Conservation (phyloP, 1,140 invertebrate genomes). For the Drosophila auraria region DNA sequence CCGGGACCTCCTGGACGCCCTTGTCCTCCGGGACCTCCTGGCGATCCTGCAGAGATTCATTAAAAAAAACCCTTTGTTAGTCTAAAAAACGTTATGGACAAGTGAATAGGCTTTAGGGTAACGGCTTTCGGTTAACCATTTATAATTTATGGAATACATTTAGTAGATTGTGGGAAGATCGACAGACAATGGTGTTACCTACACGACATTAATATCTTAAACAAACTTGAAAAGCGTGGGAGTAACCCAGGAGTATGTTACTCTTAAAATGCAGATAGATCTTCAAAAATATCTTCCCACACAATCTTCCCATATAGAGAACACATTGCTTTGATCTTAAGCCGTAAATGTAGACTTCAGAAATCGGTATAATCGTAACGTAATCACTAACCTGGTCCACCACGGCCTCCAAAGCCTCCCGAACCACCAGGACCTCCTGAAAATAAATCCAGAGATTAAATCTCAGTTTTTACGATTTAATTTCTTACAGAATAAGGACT, state of each 20-base stretch:
- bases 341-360: neutral
- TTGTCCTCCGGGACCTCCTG: neutral
- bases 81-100: neutral
- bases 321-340: neutral
- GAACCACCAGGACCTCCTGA: slow-evolving; percentile 30
- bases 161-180: slow-evolving; percentile 16
- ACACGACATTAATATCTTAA: slow-evolving; percentile 3
- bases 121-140: neutral
- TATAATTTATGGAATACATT: slow-evolving; percentile 9
- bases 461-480: no score
- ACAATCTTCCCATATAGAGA: slow-evolving; percentile 2
- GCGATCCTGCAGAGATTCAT: neutral
- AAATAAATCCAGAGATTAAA: neutral
- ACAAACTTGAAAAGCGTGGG: slow-evolving; percentile 16
- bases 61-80: neutral
- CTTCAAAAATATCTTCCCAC: neutral
- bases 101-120: neutral
- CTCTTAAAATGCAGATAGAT: neutral
- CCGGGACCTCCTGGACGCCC: neutral
- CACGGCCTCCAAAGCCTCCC: slow-evolving; percentile 32
- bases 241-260: neutral
- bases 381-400: slow-evolving; percentile 33
- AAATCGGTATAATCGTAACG: no score
- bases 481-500: neutral
- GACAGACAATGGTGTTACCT: neutral